Conservation (phyloP, 2,888 invertebrate genomes). For the Lithophane socia region DNA sequence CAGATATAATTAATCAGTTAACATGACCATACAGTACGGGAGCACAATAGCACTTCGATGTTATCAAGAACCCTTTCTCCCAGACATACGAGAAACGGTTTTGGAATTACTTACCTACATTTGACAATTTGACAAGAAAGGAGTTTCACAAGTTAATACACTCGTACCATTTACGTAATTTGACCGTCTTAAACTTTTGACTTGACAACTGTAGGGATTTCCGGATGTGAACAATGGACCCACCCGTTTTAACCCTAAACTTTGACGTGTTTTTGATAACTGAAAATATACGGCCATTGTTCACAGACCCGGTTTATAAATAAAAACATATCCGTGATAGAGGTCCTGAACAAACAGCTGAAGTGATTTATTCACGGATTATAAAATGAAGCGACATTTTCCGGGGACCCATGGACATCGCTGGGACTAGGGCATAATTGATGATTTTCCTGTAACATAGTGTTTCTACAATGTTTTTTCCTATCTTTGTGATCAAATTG, state of each 20-base stretch:
- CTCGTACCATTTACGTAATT: conserved; percentile 30
- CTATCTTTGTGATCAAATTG: conserved; percentile 32
- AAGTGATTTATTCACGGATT: conserved; percentile 64
- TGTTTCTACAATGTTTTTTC: conserved; percentile 39
- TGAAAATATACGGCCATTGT: conserved; percentile 30
- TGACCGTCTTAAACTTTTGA: conserved; percentile 22
- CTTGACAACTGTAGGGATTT: conserved; percentile 9
- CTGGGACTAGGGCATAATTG: conserved; percentile 44
- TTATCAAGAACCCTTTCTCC: conserved; percentile 48
- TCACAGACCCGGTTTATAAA: conserved; percentile 37
- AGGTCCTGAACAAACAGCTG: conserved; percentile 46
- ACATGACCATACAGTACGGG: conserved; percentile 42
- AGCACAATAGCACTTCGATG: conserved; percentile 48
- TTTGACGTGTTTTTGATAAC: conserved; percentile 37
- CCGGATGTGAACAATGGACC: conserved; percentile 17
- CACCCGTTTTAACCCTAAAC: conserved; percentile 27
- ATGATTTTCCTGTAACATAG: conserved; percentile 52
- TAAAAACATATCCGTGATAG: conserved; percentile 52
- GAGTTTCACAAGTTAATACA: conserved; percentile 18
- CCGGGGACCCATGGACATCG: conserved; percentile 19
- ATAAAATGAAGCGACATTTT: conserved; percentile 56
- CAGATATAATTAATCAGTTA: conserved; percentile 63
- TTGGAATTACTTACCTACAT: conserved; percentile 35
- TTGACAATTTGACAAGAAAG: conserved; percentile 46
- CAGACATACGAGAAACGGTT: conserved; percentile 14